Base-by-base conservation (phyloP, 2,888 invertebrate species). In the Metalampra italica region DNA sequence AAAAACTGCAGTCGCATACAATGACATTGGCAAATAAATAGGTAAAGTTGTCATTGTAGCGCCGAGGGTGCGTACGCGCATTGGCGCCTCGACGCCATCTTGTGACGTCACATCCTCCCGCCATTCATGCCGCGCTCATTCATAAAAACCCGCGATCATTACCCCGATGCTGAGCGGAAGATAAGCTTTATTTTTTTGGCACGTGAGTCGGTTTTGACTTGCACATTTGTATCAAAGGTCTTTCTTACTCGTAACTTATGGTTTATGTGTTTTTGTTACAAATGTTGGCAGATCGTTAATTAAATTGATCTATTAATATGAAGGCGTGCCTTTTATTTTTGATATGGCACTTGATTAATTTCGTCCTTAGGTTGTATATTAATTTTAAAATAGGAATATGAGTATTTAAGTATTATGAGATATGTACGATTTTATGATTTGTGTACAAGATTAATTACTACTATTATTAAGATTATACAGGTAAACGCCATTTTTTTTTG, bases 111-210 rank as follows among this genome's bases (percentile, higher is more conserved):
- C 67, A 66, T 78, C 78, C 82, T 75, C 66, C 62, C 60, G 67
- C 75, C 78, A 82, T 82, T 82, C 78, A 75, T 64, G 52, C 66
- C 62, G 57, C 64, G 67, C 69, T 71, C 86, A 85, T 85, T 85
- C 85, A 85, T 83, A 70, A 81, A 71, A 66, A 32, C 53, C 47
- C 45, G 37, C 14, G 14, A 39, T 14, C 39, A 14, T 39, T n/a
- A n/a, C 13, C 38, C 50, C 22, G 42, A 36, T 50, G 45, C 36
- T 36, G n/a, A 36, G 7, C n/a, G 11, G 3, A 36, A 36, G 36
- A 36, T 36, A 36, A 36, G n/a, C 36, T n/a, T 36, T 36, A 36
- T 36, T 36, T n/a, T 3, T 36, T n/a, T n/a, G 1, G 32, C n/a
- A 3, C 1, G n/a, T 36, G n/a, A n/a, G 36, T 36, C n/a, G 9